Conservation (phyloP, 2,797 vertebrate species). For the Epinephelus malabaricus region DNA sequence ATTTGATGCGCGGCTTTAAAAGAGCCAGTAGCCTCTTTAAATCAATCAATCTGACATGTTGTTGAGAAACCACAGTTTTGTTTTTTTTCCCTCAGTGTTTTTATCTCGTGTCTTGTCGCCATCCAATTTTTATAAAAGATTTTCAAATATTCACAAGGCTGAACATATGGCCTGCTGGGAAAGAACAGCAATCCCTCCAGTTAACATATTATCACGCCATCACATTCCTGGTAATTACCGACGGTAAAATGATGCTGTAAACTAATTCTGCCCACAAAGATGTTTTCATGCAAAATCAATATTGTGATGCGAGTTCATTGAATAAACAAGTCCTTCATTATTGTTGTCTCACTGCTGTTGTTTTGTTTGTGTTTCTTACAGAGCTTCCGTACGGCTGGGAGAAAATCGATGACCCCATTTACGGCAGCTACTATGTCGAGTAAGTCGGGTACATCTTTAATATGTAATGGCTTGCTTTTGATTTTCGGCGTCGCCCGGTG, state of each 20-base stretch:
- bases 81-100: constrained; percentile 10
- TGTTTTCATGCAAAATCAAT: constrained; percentile 51
- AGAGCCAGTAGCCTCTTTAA: constrained; percentile 57
- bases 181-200: constrained; percentile 9
- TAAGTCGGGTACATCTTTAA: constrained; percentile 91
- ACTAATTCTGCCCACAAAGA: constrained; percentile 18
- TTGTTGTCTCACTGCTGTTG: constrained; percentile 66
- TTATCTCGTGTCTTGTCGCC: constrained; percentile 15
- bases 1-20: constrained; percentile 46
- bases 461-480: constrained; percentile 67
- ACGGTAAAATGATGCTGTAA: constrained; percentile 24
- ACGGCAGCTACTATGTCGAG: constrained; percentile 99
- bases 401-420: constrained; percentile 99
- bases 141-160: constrained; percentile 18
- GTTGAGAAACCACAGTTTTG: constrained; percentile 20
- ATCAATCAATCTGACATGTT: constrained; percentile 49
- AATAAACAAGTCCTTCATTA: constrained; percentile 79
- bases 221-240: not conserved
- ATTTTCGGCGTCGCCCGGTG: constrained; percentile 54
- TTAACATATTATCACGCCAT: constrained; percentile 8
- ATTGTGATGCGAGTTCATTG: constrained; percentile 23
- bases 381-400: constrained; percentile 99
- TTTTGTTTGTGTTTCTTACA: constrained; percentile 70
- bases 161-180: not conserved
- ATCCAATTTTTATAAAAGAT: constrained; percentile 37